A percentile compares a stretch with the other conserved stretches of the same genome.
Conservation (phyloP, 2,113 vertebrate genomes). For the Colistium nudipinnis region DNA sequence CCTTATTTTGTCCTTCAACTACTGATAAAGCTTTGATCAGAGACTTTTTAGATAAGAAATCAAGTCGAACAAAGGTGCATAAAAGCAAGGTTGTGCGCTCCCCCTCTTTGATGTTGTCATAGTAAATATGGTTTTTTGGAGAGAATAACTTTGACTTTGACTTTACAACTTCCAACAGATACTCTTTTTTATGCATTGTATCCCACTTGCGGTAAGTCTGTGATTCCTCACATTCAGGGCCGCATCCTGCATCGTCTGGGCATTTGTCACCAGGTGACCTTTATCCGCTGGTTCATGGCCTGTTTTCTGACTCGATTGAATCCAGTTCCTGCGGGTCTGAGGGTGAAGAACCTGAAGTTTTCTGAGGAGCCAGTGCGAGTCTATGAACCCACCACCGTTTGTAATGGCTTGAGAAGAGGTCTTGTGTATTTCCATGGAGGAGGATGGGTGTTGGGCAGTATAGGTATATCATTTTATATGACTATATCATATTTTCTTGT, state of each 20-base stretch:
- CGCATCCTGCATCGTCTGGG: conserved; percentile 83
- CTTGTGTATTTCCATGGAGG: conserved; percentile 88
- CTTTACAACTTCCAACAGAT: conserved; percentile 33
- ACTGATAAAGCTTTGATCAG: conserved; percentile 59
- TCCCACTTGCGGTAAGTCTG: conserved; percentile 10
- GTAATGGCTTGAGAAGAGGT: conserved; percentile 73
- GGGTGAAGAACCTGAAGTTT: conserved; percentile 81
- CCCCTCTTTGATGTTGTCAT: conserved; percentile 57
- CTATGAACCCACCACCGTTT: conserved; percentile 79
- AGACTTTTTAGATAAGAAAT: conserved; percentile 70
- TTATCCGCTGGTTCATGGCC: conserved; percentile 74
- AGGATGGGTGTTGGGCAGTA: conserved; percentile 81
- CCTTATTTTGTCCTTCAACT: conserved; percentile 60
- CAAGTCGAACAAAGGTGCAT: conserved; percentile 39
- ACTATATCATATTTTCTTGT: no score
- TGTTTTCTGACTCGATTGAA: conserved; percentile 29
- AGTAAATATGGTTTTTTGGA: conserved; percentile 39
- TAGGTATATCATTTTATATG: no score
- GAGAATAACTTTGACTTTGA: conserved; percentile 53
- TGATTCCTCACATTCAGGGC: conserved; percentile 73
- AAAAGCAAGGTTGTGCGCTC: conserved; percentile 55
- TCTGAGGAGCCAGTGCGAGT: conserved; percentile 83
- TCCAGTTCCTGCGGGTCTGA: conserved; percentile 64
- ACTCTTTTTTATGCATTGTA: not conserved
- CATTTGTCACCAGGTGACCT: conserved; percentile 80